Evolutionary conservation across 2,797 vertebrate genomes (phyloP).

Genomic region (Anabacerthia variegaticeps): DNA sequence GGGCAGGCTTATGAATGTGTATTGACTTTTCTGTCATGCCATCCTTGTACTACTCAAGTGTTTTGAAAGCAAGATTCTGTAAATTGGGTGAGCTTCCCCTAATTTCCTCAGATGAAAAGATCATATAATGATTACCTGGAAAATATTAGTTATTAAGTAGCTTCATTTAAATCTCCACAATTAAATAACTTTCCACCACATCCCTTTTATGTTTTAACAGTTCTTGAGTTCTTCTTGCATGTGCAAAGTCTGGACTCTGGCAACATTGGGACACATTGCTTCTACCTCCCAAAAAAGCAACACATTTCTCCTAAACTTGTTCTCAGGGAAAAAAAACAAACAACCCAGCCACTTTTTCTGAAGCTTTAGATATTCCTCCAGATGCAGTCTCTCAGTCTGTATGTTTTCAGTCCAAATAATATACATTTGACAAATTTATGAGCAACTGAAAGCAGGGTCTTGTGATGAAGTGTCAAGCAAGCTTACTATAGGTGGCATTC

Average conservation of each 20-base stretch:
- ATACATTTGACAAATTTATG: not conserved
- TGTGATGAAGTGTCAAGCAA: not conserved
- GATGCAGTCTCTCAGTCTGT: not conserved
- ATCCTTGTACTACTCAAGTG: accelerated
- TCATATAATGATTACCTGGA: not conserved
- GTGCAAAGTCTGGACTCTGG: not conserved
- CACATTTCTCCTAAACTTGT: not conserved
- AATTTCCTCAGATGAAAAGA: slow-evolving; percentile 3
- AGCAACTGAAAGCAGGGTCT: not conserved
- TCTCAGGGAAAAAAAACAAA: not conserved
- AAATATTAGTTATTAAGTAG: not conserved
- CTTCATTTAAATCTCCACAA: not conserved
- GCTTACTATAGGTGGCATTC: not conserved
- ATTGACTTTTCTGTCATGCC: not conserved
- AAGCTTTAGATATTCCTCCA: not conserved
- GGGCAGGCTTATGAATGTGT: not conserved
- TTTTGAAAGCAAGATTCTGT: not conserved
- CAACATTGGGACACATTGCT: not conserved
- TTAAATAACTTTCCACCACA: not conserved
- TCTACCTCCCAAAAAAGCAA: not conserved
- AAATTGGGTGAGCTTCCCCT: not conserved
- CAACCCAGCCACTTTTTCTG: not conserved
- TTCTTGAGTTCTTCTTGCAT: not conserved
- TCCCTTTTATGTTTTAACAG: not conserved
- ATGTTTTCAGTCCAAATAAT: not conserved